Conservation (phyloP, 2,797 vertebrate genomes). For the Acipenser ruthenus region DNA sequence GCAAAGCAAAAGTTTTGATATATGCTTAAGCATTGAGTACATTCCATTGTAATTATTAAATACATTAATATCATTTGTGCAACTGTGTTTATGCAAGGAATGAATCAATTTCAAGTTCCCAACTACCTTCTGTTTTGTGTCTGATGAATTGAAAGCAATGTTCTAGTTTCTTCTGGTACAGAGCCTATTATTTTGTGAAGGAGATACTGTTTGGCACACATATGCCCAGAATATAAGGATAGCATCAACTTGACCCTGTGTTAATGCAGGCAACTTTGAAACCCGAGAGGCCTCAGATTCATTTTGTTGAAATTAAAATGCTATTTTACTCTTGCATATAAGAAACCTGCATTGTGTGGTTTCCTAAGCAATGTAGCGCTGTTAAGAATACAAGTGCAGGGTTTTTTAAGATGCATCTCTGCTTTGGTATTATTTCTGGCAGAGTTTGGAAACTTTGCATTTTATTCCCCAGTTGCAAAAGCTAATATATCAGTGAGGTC, state of each 20-base stretch:
- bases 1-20: too few relatives aligned
- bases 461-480: constrained; percentile 21
- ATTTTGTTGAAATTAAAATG: neutral
- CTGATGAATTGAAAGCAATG: constrained; percentile 24
- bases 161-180: constrained; percentile 13
- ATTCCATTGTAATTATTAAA: too few relatives aligned
- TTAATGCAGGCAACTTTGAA: neutral
- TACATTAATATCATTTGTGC: neutral
- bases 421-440: neutral
- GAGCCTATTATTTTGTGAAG: neutral
- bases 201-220: neutral
- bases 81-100: constrained; percentile 3
- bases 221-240: neutral
- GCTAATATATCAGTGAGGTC: constrained; percentile 27
- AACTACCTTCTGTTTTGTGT: constrained; percentile 16
- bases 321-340: too few relatives aligned
- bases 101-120: neutral
- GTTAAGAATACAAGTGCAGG: neutral
- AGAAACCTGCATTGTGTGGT: neutral
- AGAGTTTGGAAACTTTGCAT: neutral
- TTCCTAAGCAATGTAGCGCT: neutral
- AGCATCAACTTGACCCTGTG: neutral
- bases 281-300: neutral
- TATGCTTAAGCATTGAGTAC: too few relatives aligned
- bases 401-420: neutral